Conservation (phyloP, 1,140 invertebrate genomes). For the Sitodiplosis mosellana region DNA sequence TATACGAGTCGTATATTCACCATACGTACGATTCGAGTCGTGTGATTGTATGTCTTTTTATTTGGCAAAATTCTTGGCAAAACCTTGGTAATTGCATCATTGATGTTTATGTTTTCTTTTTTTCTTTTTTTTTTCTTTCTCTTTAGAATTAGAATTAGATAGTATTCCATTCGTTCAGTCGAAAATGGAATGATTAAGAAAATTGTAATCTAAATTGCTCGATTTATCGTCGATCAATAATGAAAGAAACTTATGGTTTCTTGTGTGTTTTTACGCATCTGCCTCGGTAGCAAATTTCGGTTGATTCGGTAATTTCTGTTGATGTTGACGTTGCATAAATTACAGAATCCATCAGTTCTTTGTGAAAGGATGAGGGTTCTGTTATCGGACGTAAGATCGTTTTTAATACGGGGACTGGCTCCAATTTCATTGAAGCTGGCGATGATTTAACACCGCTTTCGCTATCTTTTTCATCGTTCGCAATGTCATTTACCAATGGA, state of each 20-base stretch:
- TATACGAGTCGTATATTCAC: no score
- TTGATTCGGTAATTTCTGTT: slow-evolving; percentile 63
- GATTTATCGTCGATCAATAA: no score
- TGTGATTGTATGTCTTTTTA: no score
- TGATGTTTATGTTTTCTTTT: no score
- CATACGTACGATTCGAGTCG: no score
- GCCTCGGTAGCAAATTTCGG: slow-evolving; percentile 69
- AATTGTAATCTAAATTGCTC: no score
- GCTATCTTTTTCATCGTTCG: slow-evolving; percentile 7
- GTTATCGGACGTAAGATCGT: slow-evolving; percentile 9
- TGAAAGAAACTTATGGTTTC: slow-evolving; percentile 2
- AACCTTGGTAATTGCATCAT: no score
- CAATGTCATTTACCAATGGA: neutral
- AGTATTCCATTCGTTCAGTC: no score
- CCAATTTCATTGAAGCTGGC: slow-evolving; percentile 1
- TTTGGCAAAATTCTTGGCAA: no score
- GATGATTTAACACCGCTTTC: slow-evolving; percentile 8
- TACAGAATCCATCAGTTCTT: slow-evolving; percentile 26
- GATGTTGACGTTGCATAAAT: slow-evolving; percentile 49
- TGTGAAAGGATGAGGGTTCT: slow-evolving; percentile 16
- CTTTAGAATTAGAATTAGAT: no score
- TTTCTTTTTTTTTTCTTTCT: no score
- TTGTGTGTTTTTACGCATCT: slow-evolving; percentile 56
- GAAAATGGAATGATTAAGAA: no score
- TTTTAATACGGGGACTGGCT: slow-evolving; percentile 12